These are phyloP conservation scores for Drosophila baimaii DNA, from an alignment of 1,140 invertebrate species.

Conservation along the genomic window DNA sequence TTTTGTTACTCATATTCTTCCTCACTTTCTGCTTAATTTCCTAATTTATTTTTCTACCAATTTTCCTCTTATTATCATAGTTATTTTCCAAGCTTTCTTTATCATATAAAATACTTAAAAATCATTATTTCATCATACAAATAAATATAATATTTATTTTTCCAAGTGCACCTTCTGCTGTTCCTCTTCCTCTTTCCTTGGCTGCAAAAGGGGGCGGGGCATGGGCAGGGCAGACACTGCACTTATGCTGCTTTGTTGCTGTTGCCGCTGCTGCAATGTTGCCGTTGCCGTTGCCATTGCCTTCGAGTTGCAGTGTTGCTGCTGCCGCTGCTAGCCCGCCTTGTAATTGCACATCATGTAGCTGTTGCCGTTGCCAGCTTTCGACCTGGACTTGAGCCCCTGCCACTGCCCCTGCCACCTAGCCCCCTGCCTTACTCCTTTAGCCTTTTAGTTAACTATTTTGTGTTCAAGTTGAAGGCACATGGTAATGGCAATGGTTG, in stretches of 20 bases:
- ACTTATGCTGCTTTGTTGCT: slow-evolving; percentile 65
- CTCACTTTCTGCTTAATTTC: too few species aligned
- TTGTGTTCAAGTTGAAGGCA: slow-evolving; percentile 83
- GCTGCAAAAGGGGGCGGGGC: slow-evolving; percentile 29
- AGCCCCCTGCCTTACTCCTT: slow-evolving; percentile 8
- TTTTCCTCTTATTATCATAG: too few species aligned
- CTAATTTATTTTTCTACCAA: background rate
- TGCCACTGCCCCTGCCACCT: background rate
- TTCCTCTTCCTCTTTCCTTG: slow-evolving; percentile 47
- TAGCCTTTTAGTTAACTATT: slow-evolving; percentile 80
- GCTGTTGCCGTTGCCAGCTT: slow-evolving; percentile 71
- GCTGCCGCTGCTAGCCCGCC: slow-evolving; percentile 66
- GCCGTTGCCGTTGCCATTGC: slow-evolving; percentile 28
- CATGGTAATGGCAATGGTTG: slow-evolving; percentile 82
- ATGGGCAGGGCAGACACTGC: slow-evolving; percentile 54
- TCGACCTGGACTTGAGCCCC: slow-evolving; percentile 27
- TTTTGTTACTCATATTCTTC: background rate
- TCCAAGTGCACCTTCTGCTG: background rate
- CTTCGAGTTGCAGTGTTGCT: slow-evolving; percentile 24
- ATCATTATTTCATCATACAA: background rate
- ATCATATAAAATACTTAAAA: too few species aligned
- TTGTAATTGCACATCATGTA: slow-evolving; percentile 83
- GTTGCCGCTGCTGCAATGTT: slow-evolving; percentile 45
- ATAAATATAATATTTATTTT: background rate
- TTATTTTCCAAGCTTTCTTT: background rate